phyloP scores from a whole-genome alignment of 2,113 vertebrate genomes.

The Hepsetus odoe region DNA sequence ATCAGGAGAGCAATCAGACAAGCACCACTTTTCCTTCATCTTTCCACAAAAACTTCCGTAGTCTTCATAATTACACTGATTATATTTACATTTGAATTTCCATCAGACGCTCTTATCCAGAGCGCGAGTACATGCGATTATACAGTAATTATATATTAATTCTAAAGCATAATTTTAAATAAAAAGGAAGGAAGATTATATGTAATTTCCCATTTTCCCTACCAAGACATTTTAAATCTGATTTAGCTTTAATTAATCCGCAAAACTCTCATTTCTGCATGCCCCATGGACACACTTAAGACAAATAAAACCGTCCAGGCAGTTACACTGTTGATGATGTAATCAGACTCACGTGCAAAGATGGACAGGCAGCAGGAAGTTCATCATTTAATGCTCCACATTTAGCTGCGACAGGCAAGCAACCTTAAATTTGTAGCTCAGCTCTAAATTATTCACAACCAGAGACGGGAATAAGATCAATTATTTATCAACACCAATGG shows the following conservation, averaged over 20 bases:
- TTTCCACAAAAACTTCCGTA: neutral
- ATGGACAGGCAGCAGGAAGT: conserved; percentile 57
- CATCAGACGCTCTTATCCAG: too few species aligned
- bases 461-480: conserved; percentile 65
- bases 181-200: neutral
- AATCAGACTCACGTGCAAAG: conserved; percentile 4
- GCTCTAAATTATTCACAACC: conserved; percentile 70
- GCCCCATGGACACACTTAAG: conserved; percentile 36
- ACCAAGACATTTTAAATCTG: neutral
- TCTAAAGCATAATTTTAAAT: neutral
- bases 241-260: conserved; percentile 45
- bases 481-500: conserved; percentile 64
- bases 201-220: neutral
- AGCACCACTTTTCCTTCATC: neutral
- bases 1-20: neutral
- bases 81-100: too few species aligned
- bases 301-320: conserved; percentile 17
- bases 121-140: too few species aligned
- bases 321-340: conserved; percentile 51
- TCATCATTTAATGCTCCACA: conserved; percentile 69
- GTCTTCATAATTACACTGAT: conserved; percentile 10
- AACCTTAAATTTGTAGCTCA: conserved; percentile 58
- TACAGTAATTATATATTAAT: conserved; percentile 17
- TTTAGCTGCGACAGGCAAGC: conserved; percentile 46
- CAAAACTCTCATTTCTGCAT: conserved; percentile 17